Base-by-base conservation (phyloP, 2,888 invertebrate genomes). In the Orthosia gothica region DNA sequence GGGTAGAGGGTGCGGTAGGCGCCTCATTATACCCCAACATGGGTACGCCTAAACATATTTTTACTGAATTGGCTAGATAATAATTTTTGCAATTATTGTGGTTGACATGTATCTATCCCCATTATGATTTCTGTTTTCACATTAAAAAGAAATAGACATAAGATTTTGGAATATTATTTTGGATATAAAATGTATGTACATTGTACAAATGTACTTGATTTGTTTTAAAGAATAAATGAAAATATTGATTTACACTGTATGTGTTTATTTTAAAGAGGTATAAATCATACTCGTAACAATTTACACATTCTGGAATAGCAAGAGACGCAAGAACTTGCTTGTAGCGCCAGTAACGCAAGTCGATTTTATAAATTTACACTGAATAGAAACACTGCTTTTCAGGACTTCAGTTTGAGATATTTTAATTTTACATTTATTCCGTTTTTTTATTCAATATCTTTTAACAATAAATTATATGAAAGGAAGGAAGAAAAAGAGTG, bases 191-290 rank as follows among this genome's bases (percentile, higher is more conserved):
- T 40, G 40, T 40, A 40, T 9, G 40, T 9, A 40, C 40, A 40
- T 40, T 40, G 40, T 1, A 9, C 40, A 40, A 47, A 58, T 54
- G n/a, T 45, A 26, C n/a, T n/a, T n/a, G 13, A 32, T n/a, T 74
- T 18, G n/a, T 45, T 16, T 20, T 16, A 54, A 57, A 50, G 5
- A 79, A 16, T 68, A 59, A 81, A 65, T 81, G 32, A 66, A 54
- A 61, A 26, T 49, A 70, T 32, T 62, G 62, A 45, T 77, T 65
- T 11, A 54, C 32, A 59, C 11, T 16, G 66, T 18, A 49, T 58
- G 54, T 81, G 65, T 81, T 77, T 81, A 81, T 81, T 80, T 72
- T 61, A 77, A 77, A 58, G 32, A 45, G 69, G 7, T 13, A 76
- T 57, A 62, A 66, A 63, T 40, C n/a, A 45, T 23, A 78, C 78